Conservation (phyloP, 2,797 vertebrate genomes). For the Sphenopsis melanotis region DNA sequence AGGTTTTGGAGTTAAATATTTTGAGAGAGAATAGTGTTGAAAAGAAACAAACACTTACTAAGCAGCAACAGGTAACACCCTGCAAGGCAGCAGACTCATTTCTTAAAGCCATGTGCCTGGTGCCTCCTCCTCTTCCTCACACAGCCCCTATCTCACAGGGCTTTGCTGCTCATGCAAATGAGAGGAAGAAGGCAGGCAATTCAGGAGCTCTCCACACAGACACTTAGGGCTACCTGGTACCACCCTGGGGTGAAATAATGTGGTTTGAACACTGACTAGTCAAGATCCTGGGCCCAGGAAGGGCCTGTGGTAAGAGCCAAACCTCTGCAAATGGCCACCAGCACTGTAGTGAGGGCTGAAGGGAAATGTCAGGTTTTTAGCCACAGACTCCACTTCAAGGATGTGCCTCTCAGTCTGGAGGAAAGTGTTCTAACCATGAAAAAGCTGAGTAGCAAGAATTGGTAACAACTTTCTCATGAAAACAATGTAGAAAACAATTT, state of each 20-base stretch:
- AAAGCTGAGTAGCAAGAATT: background rate
- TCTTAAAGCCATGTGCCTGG: background rate
- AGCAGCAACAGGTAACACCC: slow-evolving; percentile 31
- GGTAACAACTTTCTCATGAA: background rate
- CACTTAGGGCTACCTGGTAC: background rate
- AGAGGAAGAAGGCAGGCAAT: background rate
- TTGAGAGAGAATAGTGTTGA: slow-evolving; percentile 20
- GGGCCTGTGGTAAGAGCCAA: background rate
- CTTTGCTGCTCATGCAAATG: background rate
- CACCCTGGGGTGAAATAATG: background rate
- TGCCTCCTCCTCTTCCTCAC: background rate
- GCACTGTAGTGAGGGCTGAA: background rate
- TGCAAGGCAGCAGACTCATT: background rate
- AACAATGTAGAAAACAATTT: background rate
- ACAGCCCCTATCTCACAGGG: fast-evolving
- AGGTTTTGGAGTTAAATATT: background rate
- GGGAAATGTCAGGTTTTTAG: background rate
- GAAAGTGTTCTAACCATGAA: background rate
- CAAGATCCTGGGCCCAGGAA: background rate
- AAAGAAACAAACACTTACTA: slow-evolving; percentile 2
- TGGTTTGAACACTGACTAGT: background rate
- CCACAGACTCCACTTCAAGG: background rate
- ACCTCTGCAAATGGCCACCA: background rate
- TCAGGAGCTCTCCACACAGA: background rate
- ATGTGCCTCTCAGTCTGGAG: background rate